These are phyloP conservation scores for Tinea pellionella DNA, from an alignment of 2,888 invertebrate genomes.

Conservation along the genomic window DNA sequence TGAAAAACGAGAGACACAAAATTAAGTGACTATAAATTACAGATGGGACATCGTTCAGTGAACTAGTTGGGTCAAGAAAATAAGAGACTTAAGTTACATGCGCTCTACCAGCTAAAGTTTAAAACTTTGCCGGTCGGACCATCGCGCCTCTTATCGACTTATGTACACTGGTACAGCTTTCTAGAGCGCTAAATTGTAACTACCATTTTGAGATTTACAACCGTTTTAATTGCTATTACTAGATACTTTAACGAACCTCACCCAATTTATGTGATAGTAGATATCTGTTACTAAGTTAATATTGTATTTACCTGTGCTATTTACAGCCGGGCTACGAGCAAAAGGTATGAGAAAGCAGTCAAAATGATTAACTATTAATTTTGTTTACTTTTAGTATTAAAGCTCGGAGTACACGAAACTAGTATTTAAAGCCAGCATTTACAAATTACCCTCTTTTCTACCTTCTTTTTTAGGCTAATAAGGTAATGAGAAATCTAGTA, in stretches of 20 bases:
- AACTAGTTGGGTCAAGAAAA: slow-evolving; percentile 35
- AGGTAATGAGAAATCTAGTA: no score
- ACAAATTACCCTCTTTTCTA: no score
- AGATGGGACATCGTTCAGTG: slow-evolving; percentile 28
- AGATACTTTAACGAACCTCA: not conserved
- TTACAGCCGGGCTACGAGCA: no score
- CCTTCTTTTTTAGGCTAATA: no score
- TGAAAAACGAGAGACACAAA: slow-evolving; percentile 14
- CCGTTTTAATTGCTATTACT: not conserved
- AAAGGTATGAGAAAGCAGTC: not conserved
- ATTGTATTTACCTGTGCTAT: no score
- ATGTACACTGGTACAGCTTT: slow-evolving; percentile 11
- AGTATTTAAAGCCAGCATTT: no score
- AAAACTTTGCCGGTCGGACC: slow-evolving; percentile 31
- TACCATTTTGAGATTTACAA: not conserved
- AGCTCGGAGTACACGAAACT: no score
- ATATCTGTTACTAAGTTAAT: no score
- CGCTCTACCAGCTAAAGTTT: slow-evolving; percentile 32
- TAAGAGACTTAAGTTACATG: slow-evolving; percentile 28
- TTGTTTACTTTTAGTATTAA: not conserved
- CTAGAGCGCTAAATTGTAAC: not conserved
- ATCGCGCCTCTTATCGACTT: slow-evolving; percentile 28
- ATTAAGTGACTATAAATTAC: slow-evolving; percentile 25
- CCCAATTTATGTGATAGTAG: no score
- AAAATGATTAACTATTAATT: slow-evolving; percentile 2